Conservation (phyloP, 2,797 vertebrate genomes). For the Manis crassicaudata region DNA sequence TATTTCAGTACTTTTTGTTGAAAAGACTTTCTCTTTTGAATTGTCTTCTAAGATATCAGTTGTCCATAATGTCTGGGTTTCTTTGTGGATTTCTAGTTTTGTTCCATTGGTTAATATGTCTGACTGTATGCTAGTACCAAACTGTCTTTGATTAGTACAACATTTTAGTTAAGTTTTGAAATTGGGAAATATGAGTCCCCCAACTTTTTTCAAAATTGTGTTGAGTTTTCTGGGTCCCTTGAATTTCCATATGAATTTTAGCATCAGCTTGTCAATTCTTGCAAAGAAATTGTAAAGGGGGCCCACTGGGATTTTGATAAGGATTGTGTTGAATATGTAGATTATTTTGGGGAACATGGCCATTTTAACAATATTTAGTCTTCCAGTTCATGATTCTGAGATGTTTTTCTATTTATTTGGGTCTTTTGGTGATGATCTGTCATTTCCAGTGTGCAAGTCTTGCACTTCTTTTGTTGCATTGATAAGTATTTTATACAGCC, state of each 20-base stretch:
- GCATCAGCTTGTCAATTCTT: neutral
- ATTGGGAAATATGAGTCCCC: neutral
- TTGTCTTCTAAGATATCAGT: neutral
- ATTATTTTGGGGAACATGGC: neutral
- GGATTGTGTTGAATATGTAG: neutral
- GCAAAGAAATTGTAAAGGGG: neutral
- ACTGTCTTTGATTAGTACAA: neutral
- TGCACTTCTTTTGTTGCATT: neutral
- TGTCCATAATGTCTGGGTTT: neutral
- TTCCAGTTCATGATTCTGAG: neutral
- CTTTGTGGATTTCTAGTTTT: neutral
- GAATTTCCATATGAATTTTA: neutral
- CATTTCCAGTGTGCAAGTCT: neutral
- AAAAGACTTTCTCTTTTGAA: neutral
- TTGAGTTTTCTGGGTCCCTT: neutral
- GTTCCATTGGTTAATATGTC: neutral
- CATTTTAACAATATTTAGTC: neutral
- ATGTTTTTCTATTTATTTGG: neutral
- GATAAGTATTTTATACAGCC: neutral
- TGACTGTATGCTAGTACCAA: neutral
- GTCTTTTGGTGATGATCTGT: neutral
- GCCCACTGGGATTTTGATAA: neutral
- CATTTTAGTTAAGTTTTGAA: conserved; percentile 25
- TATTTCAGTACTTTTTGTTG: neutral
- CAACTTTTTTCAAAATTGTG: neutral